Evolutionary conservation across 2,888 invertebrate genomes (phyloP), one percentile per base, ranked within the genome.

Genomic region (Philereme vetulata): DNA sequence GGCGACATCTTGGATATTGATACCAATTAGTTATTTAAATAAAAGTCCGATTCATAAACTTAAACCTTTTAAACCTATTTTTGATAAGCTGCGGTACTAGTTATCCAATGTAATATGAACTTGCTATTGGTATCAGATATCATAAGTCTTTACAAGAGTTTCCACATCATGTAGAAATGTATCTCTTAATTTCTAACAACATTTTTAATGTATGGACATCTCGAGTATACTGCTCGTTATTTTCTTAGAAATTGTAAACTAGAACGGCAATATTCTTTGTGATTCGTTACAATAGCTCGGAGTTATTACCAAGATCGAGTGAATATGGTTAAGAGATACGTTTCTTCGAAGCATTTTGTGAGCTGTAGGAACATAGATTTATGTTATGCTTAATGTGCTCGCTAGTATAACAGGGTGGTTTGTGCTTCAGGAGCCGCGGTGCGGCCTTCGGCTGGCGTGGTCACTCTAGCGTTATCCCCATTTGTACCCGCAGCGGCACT

Each of bases 401-500:
- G 61, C 49, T 68, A 82, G 82, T 91, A 36, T 36, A 90, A 91
- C 88, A 87, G 88, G 86, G 90, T 90, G 88, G 90, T 92, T 91
- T 92, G 75, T 88, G 86, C 88, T 86, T 82, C 92, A 92, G 92
- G 92, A 88, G 90, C 90, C 90, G 92, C 92, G 89, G 90, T 92
- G 92, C 92, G 92, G 91, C 93, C 93, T 80, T 93, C 93, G 81
- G 92, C 92, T 84, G 93, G 93, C 84, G 93, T 93, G 89, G 93
- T 92, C 92, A 93, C 93, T 92, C 92, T 93, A 92, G 93, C 93
- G 90, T 92, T 93, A 92, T 93, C 93, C 90, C 93, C 92, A 92
- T 93, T 93, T 93, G 92, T 93, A 90, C 93, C 93, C 92, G 94
- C 95, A 95, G 95, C 95, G 93, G 95, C 95, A 90, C 94, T 95